Conservation (phyloP, 2,888 invertebrate genomes). For the Drosophila eohydei region DNA sequence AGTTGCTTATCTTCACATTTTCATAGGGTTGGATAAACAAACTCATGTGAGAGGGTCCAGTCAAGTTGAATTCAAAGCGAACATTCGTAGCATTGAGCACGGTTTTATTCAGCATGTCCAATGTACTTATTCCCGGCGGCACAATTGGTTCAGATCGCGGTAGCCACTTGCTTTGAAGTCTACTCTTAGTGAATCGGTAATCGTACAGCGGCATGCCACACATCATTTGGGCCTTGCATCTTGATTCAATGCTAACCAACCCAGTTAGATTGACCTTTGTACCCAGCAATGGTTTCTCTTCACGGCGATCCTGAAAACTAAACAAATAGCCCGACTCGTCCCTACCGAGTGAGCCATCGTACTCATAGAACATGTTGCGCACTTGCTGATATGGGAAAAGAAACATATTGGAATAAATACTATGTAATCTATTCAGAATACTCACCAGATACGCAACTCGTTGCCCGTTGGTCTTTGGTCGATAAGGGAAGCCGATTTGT, state of each 20-base stretch:
- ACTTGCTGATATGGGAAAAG: constrained; percentile 83
- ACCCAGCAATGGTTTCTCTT: constrained; percentile 42
- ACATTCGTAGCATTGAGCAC: constrained; percentile 44
- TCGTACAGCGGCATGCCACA: constrained; percentile 78
- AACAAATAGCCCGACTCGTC: constrained; percentile 85
- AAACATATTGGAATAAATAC: background rate
- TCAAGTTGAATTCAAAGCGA: constrained; percentile 67
- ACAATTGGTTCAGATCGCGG: constrained; percentile 55
- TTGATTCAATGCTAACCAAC: constrained; percentile 47
- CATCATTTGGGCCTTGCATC: constrained; percentile 70
- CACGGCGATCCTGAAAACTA: constrained; percentile 84
- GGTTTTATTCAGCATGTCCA: constrained; percentile 64
- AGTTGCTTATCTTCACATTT: constrained; percentile 64
- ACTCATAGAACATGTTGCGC: constrained; percentile 84
- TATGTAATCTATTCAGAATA: background rate
- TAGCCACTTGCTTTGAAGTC: constrained; percentile 63
- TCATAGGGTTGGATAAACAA: constrained; percentile 71
- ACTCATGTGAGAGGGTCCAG: constrained; percentile 77
- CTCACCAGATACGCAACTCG: constrained; percentile 84
- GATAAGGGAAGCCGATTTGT: constrained; percentile 87
- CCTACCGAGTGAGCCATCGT: constrained; percentile 74
- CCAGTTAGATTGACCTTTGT: constrained; percentile 59
- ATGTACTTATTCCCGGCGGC: constrained; percentile 57
- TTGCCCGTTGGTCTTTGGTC: constrained; percentile 85
- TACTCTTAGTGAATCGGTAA: constrained; percentile 57